A percentile compares a stretch with the other conserved stretches of the same genome.
Evolutionary conservation across 2,113 vertebrate species (phyloP).

Genomic region (Calonectris borealis): DNA sequence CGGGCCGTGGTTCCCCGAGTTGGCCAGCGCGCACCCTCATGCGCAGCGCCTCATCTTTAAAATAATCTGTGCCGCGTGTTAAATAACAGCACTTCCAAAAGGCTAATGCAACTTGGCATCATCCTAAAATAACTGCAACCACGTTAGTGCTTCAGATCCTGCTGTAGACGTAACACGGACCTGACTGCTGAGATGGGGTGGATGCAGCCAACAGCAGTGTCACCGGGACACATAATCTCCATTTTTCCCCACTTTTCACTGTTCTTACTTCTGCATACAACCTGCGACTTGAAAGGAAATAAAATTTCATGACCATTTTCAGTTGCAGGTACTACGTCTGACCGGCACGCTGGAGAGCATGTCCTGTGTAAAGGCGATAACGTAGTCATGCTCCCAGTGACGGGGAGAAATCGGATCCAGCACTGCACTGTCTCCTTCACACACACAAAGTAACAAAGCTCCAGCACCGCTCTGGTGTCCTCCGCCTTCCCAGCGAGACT

Average conservation of each 20-base stretch:
- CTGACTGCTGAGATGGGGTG: background rate
- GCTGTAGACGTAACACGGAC: background rate
- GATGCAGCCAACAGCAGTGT: background rate
- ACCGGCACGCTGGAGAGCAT: fast-evolving
- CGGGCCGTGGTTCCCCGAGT: fast-evolving
- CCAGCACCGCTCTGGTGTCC: background rate
- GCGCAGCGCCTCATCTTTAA: background rate
- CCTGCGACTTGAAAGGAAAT: background rate
- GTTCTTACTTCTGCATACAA: background rate
- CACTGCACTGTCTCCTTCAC: background rate
- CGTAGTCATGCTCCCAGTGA: fast-evolving
- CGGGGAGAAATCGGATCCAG: background rate
- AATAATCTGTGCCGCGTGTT: background rate
- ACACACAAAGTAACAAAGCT: background rate
- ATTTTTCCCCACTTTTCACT: background rate
- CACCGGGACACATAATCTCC: fast-evolving
- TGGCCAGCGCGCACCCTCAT: background rate
- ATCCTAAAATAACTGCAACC: constrained; percentile 8
- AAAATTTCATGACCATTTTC: background rate
- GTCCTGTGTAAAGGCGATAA: background rate
- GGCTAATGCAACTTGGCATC: constrained; percentile 10
- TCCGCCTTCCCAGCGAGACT: background rate
- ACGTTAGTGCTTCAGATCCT: fast-evolving
- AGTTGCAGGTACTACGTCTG: background rate
- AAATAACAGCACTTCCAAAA: background rate